Evolutionary conservation across 2,113 vertebrate species (phyloP).

Genomic region (Hoplias malabaricus): DNA sequence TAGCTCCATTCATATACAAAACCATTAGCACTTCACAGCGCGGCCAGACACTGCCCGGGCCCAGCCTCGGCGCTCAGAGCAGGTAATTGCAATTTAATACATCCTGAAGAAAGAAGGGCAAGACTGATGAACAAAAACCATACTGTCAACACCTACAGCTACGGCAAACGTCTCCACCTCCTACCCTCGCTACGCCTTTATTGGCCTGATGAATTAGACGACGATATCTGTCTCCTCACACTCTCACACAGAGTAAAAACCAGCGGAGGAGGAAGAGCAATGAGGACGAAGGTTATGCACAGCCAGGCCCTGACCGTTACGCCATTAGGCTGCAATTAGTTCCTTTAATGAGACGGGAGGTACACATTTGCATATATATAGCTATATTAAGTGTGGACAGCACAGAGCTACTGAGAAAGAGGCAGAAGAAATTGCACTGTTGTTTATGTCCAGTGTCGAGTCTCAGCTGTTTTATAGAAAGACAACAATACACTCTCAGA

Average conservation of each 20-base stretch:
- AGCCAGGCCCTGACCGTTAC: slow-evolving; percentile 53
- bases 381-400: slow-evolving; percentile 17
- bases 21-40: slow-evolving; percentile 20
- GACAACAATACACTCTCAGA: no score
- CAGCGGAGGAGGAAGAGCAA: slow-evolving; percentile 17
- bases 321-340: slow-evolving; percentile 57
- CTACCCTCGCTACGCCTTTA: not conserved
- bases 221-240: slow-evolving; percentile 1
- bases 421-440: not conserved
- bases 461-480: no score
- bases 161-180: not conserved
- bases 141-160: not conserved
- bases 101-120: not conserved
- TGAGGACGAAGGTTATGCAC: slow-evolving; percentile 31
- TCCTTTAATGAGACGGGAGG: slow-evolving; percentile 58
- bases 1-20: slow-evolving; percentile 21
- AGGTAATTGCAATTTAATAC: slow-evolving; percentile 38
- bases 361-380: slow-evolving; percentile 41
- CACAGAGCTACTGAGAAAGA: not conserved
- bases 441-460: not conserved
- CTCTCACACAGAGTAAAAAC: not conserved
- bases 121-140: slow-evolving; percentile 15
- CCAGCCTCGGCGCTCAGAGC: not conserved
- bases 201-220: slow-evolving; percentile 13
- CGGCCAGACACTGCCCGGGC: not conserved